phyloP scores from a whole-genome alignment of 2,113 vertebrate genomes.

The Thalassarche chlororhynchos region DNA sequence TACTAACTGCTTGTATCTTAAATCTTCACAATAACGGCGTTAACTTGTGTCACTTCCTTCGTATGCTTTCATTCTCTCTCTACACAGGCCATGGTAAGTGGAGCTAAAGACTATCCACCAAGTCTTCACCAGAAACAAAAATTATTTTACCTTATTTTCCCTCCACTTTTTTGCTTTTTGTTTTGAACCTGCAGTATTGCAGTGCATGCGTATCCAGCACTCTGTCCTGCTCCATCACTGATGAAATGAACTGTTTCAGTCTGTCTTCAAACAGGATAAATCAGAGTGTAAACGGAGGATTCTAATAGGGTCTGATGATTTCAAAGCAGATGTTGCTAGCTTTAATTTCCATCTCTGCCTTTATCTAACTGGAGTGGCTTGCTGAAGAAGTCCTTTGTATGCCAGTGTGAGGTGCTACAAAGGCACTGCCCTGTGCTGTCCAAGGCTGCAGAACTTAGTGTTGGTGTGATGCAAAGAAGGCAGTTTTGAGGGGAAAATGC shows the following conservation, averaged over 20 bases:
- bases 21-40: slow-evolving; percentile 42
- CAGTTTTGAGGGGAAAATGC: neutral
- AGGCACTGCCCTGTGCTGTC: neutral
- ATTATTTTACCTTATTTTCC: neutral
- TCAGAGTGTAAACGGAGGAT: neutral
- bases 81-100: slow-evolving; percentile 95
- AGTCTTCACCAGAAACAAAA: neutral
- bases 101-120: slow-evolving; percentile 6
- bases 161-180: neutral
- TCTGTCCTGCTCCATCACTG: slow-evolving; percentile 30
- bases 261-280: neutral
- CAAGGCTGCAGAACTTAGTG: neutral
- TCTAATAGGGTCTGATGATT: neutral
- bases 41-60: slow-evolving; percentile 85
- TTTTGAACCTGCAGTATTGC: neutral
- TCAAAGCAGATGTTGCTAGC: neutral
- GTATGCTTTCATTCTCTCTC: slow-evolving; percentile 84
- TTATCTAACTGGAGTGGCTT: neutral
- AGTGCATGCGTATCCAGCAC: neutral
- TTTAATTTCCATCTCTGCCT: neutral
- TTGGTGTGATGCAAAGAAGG: neutral
- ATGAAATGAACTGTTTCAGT: slow-evolving; percentile 6
- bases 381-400: neutral
- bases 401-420: neutral
- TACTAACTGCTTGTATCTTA: neutral